These are phyloP conservation scores for Podocnemis expansa DNA, from an alignment of 2,113 vertebrate species.

Conservation along the genomic window DNA sequence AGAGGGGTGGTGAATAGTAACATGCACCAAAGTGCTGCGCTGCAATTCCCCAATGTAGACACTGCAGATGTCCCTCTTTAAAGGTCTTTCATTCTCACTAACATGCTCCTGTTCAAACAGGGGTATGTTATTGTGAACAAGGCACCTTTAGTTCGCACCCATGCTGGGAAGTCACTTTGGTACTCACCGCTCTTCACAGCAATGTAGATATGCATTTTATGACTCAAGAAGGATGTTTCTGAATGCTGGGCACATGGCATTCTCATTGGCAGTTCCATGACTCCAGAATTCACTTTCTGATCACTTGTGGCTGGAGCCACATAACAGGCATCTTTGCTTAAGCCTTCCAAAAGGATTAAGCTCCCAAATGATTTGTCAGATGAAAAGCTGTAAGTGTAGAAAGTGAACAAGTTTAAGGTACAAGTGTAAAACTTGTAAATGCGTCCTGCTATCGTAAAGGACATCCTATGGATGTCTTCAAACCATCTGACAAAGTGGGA, in stretches of 20 bases:
- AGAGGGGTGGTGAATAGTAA: background rate
- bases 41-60: background rate
- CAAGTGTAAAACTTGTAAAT: background rate
- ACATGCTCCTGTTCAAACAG: background rate
- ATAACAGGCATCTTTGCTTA: background rate
- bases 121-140: background rate
- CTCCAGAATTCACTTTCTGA: background rate
- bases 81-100: background rate
- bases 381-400: background rate
- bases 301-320: background rate
- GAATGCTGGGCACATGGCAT: background rate
- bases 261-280: fast-evolving
- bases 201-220: background rate
- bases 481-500: too few relatives aligned
- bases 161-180: background rate
- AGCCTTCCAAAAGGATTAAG: background rate
- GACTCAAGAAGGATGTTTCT: background rate
- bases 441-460: background rate
- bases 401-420: background rate
- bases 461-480: background rate
- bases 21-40: background rate
- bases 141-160: background rate
- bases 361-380: background rate
- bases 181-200: background rate
- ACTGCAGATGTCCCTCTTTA: background rate